Base-by-base conservation (phyloP, 2,113 vertebrate genomes). In the Saguinus midas region DNA sequence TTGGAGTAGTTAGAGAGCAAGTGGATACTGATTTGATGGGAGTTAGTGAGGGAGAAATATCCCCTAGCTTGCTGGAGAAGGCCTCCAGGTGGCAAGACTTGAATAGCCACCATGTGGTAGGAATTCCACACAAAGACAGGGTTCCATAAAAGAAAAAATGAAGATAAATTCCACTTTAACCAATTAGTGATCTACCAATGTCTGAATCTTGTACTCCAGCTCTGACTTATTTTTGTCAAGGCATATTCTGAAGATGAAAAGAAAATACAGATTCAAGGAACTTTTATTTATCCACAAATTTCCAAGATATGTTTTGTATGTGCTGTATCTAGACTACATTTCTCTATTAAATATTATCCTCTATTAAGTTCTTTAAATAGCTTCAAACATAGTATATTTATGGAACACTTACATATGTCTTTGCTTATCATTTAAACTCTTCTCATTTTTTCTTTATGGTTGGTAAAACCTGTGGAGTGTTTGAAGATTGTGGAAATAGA, bases 371-470 rank as follows among this genome's bases (percentile, higher is more conserved):
- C 37, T 96, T 90, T 88, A 91, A 94, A 52, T 83, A 85, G 79
- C 55, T 40, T 10, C 14, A 97, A 50, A 87, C 6, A 0, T 35
- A 52, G 23, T 68, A 8, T 29, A 92, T 75, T 96, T 96, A 66
- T 40, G 58, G 45, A 92, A 70, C 57, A 79, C 61, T 87, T 66
- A 43, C 14, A 70, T 75, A 48, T n/a, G 21, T 73, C 52, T 93
- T 96, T 79, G 37, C 57, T 76, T 86, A 91, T 84, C 72, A 32
- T 78, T 64, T 43, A 95, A 97, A 87, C 17, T 81, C 45, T 85
- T 90, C 84, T 91, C 55, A 89, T 80, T 97, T 78, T 75, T 94
- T 86, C 68, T 89, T 94, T 87, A 93, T 29, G 70, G 57, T 70
- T 57, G 43, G 20, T 91, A 35, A 89, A 90, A 88, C 20, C 7